phyloP scores from a whole-genome alignment of 2,797 vertebrate genomes.

The Petrocephalus schoutedeni region DNA sequence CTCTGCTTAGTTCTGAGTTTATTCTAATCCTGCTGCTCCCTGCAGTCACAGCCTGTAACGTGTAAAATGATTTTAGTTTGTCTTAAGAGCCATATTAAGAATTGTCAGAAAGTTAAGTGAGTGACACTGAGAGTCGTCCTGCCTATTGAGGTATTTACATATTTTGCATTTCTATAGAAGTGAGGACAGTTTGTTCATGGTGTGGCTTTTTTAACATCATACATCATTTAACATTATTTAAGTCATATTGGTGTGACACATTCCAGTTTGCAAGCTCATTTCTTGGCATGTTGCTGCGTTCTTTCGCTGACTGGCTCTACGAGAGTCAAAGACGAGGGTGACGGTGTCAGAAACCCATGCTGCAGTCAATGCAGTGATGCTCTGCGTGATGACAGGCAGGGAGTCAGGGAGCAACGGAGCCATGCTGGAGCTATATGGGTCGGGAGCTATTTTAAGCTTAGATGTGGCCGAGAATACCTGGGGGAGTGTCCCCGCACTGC shows the following conservation, averaged over 20 bases:
- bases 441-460: conserved; percentile 67
- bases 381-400: conserved; percentile 21
- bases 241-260: neutral
- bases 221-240: neutral
- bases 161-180: neutral
- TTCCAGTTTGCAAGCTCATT: neutral
- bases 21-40: neutral
- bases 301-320: neutral
- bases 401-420: neutral
- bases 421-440: conserved; percentile 55
- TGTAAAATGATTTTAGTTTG: neutral
- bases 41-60: neutral
- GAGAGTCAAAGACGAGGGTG: neutral
- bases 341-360: neutral
- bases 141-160: neutral
- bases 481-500: conserved; percentile 55
- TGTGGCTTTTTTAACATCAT: neutral
- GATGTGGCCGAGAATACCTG: conserved; percentile 59
- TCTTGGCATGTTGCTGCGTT: neutral
- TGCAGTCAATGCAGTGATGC: neutral
- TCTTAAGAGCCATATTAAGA: neutral
- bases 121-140: neutral
- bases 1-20: neutral
- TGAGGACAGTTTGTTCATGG: neutral
- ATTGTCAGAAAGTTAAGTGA: neutral